Base-by-base conservation (phyloP, 2,888 invertebrate genomes). In the Diachrysia chrysitis region DNA sequence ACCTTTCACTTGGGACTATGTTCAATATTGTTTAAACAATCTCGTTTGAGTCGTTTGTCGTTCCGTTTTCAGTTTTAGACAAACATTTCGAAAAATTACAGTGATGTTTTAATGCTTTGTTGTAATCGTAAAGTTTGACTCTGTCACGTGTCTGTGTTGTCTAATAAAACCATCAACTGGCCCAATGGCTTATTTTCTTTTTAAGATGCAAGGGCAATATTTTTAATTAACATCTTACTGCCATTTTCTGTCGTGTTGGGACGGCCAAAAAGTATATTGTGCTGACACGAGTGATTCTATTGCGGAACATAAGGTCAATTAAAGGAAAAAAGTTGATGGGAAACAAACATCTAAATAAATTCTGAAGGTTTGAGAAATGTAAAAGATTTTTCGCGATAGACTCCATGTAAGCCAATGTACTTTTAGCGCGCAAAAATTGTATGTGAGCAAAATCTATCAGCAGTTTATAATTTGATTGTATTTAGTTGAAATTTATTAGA, bases 401-500 rank as follows among this genome's bases (percentile, higher is more conserved):
- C n/a, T 12, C 1, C 16, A 19, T 53, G 61, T 55, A 21, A n/a
- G 16, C 32, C 51, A 64, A 58, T 29, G 19, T 37, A 58, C 58
- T 70, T 75, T 64, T 63, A 67, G 66, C 17, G 76, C 73, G 71
- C 79, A 19, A 68, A 63, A 69, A 63, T 71, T 63, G 21, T 51
- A 51, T 51, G 17, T 51, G 21, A 51, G 12, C 37, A 66, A 58
- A 21, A 51, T 21, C 63, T 69, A 67, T 66, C 48, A 73, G 69
- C 71, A 81, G 73, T 57, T 63, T 78, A 80, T 73, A 69, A 71
- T 78, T 75, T 80, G 71, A 76, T 66, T 81, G 70, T 85, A 77
- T 90, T 93, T 93, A 93, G 93, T 92, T 91, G 68, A 93, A 92
- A 91, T 93, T 89, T 92, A 93, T 89, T 91, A 92, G 90, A 66